Evolutionary conservation across 1,140 invertebrate species (phyloP).

Genomic region (Trichonephila clavata): DNA sequence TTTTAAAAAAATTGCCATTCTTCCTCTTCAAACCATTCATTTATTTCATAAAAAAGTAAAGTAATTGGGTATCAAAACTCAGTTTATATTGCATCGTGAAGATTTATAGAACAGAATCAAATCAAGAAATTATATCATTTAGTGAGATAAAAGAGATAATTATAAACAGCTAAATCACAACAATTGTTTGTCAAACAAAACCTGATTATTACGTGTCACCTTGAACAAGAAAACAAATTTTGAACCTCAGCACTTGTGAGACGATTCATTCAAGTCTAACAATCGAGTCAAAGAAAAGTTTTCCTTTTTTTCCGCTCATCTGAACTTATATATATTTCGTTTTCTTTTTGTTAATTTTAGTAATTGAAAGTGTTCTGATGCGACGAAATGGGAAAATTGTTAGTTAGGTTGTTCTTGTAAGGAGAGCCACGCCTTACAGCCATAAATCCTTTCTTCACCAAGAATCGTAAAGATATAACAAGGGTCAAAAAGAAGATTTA

Average conservation of each 20-base stretch:
- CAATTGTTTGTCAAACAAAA: neutral
- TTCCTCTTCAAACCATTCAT: too few species aligned
- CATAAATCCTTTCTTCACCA: constrained; percentile 2
- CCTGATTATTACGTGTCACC: neutral
- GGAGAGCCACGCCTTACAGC: neutral
- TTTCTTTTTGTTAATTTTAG: constrained; percentile 36
- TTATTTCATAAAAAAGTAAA: too few species aligned
- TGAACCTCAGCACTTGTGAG: neutral
- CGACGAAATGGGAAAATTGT: neutral
- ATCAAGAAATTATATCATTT: too few species aligned
- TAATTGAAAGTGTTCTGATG: constrained; percentile 37
- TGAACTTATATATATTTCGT: neutral
- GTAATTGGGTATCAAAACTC: too few species aligned
- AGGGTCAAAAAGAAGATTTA: neutral
- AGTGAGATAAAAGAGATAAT: neutral
- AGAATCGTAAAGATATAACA: constrained; percentile 3
- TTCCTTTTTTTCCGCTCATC: neutral
- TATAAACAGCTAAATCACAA: neutral
- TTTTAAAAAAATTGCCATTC: too few species aligned
- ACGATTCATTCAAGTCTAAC: neutral
- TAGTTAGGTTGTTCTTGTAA: neutral
- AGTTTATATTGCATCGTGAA: too few species aligned
- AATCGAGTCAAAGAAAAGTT: neutral
- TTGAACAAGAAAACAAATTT: neutral
- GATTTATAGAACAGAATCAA: too few species aligned